Conservation (phyloP, 2,888 invertebrate species). For the Eurytoma californica region DNA sequence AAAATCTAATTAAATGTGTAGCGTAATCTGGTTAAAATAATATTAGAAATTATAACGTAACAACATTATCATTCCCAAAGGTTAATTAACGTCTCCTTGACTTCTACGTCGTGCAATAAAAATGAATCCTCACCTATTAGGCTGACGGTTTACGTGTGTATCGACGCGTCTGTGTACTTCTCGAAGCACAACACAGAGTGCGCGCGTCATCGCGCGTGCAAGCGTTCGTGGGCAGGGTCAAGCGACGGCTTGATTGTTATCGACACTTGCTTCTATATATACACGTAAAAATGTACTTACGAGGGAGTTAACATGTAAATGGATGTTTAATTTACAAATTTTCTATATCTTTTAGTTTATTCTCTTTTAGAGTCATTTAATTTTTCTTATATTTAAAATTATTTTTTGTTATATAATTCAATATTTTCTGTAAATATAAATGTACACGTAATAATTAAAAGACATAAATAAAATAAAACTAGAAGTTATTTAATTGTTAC, state of each 20-base stretch:
- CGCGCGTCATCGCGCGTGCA: neutral
- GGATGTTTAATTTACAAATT: constrained; percentile 5
- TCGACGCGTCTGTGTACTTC: neutral
- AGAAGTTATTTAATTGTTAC: too few relatives aligned
- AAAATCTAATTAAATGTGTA: too few relatives aligned
- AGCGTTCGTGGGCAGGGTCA: neutral
- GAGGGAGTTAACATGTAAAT: neutral
- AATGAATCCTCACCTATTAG: neutral
- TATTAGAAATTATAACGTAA: too few relatives aligned
- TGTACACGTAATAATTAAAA: too few relatives aligned
- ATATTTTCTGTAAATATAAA: too few relatives aligned
- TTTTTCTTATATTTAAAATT: too few relatives aligned
- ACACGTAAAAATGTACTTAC: neutral
- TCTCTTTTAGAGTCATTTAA: neutral
- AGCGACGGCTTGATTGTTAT: constrained; percentile 36
- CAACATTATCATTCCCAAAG: neutral
- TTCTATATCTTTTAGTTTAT: neutral
- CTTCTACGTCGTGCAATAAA: constrained; percentile 5
- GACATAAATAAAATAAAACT: too few relatives aligned
- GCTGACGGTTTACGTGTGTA: too few relatives aligned
- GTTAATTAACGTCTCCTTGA: constrained; percentile 2
- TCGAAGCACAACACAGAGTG: too few relatives aligned
- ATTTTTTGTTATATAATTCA: too few relatives aligned
- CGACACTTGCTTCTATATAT: constrained; percentile 10
- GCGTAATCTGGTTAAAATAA: too few relatives aligned